Evolutionary conservation across 2,888 invertebrate genomes (phyloP), one percentile per base, ranked within the genome.

Genomic region (Drosophila stalkeri): DNA sequence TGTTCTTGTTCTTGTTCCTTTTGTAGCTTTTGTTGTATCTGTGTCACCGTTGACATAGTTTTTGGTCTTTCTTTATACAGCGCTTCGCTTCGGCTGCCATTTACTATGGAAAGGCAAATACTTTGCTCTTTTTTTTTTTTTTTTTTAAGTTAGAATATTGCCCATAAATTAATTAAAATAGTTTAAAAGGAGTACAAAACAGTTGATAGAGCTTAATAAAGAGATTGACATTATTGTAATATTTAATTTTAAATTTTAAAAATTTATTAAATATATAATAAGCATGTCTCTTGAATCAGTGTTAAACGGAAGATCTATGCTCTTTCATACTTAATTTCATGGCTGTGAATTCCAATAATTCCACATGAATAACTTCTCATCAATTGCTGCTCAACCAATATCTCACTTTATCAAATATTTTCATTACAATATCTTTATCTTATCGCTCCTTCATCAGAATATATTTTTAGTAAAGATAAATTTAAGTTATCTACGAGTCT

Each of bases 81-180:
- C n/a, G 27, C 27, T 55, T 59, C 62, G 43, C 62, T 51, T 47
- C 46, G 43, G 55, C 54, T 63, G 62, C n/a, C 55, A 20, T 56
- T 44, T 55, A 49, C 20, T 23, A 39, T 27, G 18, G 6, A 33
- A 3, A 27, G 52, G 35, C 27, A 52, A 61, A 60, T 31, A 37
- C 23, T 37, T 59, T 12, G 2, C 20, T 46, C 31, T 31, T 23
- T 5, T 44, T 16, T 14, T n/a, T 6, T 37, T 31, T 23, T 5
- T 44, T 16, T 14, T n/a, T 6, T 3, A 33, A 51, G 12, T 12
- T 37, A 3, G 16, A 39, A 11, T 8, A 37, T 7, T 12, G n/a
- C 16, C 31, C 44, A 14, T n/a, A n/a, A 64, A 37, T 64, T 43
- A 52, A 64, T 64, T 54, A 57, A 57, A 44, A 44, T 44, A 5